Evolutionary conservation across 2,797 vertebrate species (phyloP), one percentile per base, ranked within the genome.

Genomic region (Tangara arthus): DNA sequence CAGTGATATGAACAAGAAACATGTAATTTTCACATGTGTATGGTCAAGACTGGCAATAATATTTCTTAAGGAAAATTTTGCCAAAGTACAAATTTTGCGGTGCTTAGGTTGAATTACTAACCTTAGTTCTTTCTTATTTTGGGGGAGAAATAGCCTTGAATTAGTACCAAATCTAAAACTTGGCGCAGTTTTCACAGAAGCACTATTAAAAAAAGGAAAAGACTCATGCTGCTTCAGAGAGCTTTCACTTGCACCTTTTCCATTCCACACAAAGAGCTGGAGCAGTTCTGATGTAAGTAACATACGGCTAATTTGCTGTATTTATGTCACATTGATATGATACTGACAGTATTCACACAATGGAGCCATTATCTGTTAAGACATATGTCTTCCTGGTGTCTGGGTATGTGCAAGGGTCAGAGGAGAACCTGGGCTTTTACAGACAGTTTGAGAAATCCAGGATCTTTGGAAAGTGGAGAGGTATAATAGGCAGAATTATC

Each of bases 321-420:
- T 96, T 95, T 95, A 78, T 96, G 93, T 95, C 93, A 95, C 80
- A 70, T 56, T 92, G 86, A 89, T 94, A 84, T 92, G 90, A 95
- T 94, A 73, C 93, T 93, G 92, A 90, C 94, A 96, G 80, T 87
- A 95, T 76, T 84, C 92, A 87, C 83, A 94, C 92, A 95, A 93
- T 89, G 92, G 80, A 96, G 81, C 81, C 73, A 94, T 95, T 96
- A 96, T 95, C 70, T 90, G 94, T 90, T 90, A 94, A 96, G 91
- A 90, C 77, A 83, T 83, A 81, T 65, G 79, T 87, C 94, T 94
- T 90, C 91, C 82, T 88, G 85, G 73, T 84, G 85, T 87, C 82
- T 88, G 85, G 55, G 14, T 91, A 52, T 70, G 79, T 65, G 73
- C 27, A 63, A 91, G 68, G 79, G 77, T 81, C 91, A 96, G 70